phyloP scores from a whole-genome alignment of 1,140 invertebrate genomes.

The Drosophila seguyi region DNA sequence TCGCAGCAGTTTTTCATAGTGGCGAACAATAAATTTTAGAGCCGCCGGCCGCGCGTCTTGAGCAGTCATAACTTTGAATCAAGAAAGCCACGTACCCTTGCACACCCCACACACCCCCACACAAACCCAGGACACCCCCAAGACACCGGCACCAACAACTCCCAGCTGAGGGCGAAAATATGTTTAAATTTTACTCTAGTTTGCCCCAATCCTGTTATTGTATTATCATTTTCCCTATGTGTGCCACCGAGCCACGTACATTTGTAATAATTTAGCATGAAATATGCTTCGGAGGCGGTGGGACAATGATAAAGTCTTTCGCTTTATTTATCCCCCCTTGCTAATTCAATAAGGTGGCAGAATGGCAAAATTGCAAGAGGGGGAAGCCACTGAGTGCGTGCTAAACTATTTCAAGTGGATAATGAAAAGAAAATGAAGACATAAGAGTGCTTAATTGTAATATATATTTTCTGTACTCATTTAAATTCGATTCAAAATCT shows the following conservation, averaged over 20 bases:
- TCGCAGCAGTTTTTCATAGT: conserved; percentile 70
- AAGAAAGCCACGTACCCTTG: conserved; percentile 53
- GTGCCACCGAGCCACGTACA: conserved; percentile 56
- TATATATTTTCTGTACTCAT: too few species aligned
- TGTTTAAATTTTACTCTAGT: conserved; percentile 64
- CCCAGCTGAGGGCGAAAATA: conserved; percentile 53
- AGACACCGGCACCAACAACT: conserved; percentile 10
- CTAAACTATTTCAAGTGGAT: conserved; percentile 8
- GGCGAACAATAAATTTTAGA: conserved; percentile 74
- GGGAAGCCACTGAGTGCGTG: not conserved
- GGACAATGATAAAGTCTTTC: conserved; percentile 46
- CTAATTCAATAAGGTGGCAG: conserved; percentile 45
- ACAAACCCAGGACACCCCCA: conserved; percentile 7
- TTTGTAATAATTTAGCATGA: conserved; percentile 73
- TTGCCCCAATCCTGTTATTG: conserved; percentile 65
- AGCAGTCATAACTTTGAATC: conserved; percentile 76
- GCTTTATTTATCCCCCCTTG: conserved; percentile 36
- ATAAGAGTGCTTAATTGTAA: too few species aligned
- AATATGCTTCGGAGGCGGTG: conserved; percentile 59
- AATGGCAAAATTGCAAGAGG: conserved; percentile 11
- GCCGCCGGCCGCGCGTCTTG: conserved; percentile 68
- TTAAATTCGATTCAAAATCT: too few species aligned
- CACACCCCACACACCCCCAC: not conserved
- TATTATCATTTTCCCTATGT: conserved; percentile 69
- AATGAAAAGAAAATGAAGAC: too few species aligned